A percentile compares a stretch with the other conserved stretches of the same genome.
These are phyloP conservation scores for Yponomeuta cagnagella DNA, from an alignment of 2,888 invertebrate genomes.

Conservation along the genomic window DNA sequence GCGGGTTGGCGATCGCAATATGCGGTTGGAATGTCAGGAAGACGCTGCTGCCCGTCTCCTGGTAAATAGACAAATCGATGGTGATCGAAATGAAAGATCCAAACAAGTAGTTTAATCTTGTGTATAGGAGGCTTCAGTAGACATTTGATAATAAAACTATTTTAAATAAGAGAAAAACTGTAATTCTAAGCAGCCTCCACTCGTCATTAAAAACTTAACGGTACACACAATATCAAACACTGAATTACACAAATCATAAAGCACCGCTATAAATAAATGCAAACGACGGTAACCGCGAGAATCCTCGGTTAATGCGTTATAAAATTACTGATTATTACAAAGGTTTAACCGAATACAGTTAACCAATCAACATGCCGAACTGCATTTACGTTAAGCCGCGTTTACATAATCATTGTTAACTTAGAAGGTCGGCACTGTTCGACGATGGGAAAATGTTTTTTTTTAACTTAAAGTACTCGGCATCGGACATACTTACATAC, in stretches of 20 bases:
- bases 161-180: too few species aligned
- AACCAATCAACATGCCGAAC: constrained; percentile 25
- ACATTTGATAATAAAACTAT: too few species aligned
- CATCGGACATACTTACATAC: too few species aligned
- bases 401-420: background rate
- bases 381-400: constrained; percentile 22
- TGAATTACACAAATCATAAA: background rate
- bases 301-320: background rate
- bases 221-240: background rate
- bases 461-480: too few species aligned
- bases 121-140: too few species aligned
- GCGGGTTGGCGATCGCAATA: too few species aligned
- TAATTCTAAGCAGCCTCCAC: too few species aligned
- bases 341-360: constrained; percentile 27
- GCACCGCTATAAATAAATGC: background rate
- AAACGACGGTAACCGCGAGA: background rate
- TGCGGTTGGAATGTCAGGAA: too few species aligned
- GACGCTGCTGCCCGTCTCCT: too few species aligned
- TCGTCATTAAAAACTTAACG: background rate
- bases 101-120: too few species aligned
- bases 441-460: background rate
- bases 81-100: too few species aligned
- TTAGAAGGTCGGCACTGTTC: background rate
- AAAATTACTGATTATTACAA: constrained; percentile 9
- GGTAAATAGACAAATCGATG: too few species aligned